Percentiles rank a stretch among this genome's conserved stretches.
These are phyloP conservation scores for Mycteria americana DNA, from an alignment of 2,797 vertebrate species.

Conservation along the genomic window DNA sequence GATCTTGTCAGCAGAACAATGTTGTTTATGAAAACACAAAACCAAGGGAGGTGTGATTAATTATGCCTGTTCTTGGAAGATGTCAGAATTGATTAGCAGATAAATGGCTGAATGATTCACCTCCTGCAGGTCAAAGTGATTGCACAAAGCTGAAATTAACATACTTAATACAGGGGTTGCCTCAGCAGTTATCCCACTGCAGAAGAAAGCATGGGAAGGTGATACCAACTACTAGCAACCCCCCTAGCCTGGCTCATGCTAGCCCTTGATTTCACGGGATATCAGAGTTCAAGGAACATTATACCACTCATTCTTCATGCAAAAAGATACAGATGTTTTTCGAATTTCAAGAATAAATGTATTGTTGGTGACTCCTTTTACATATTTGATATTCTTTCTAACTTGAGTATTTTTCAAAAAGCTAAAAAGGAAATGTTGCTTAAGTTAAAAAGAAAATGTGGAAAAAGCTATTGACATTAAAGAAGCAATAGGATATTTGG, in stretches of 20 bases:
- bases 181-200: constrained; percentile 51
- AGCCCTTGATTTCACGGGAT: background rate
- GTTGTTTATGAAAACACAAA: constrained; percentile 70
- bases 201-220: constrained; percentile 15
- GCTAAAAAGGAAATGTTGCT: background rate
- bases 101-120: constrained; percentile 70
- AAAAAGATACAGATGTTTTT: background rate
- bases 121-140: constrained; percentile 68
- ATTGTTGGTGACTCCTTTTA: background rate
- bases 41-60: constrained; percentile 68
- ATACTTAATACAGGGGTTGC: constrained; percentile 36
- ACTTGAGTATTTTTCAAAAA: background rate
- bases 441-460: background rate
- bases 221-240: background rate
- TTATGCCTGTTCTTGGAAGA: constrained; percentile 65
- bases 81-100: constrained; percentile 69
- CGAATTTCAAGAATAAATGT: background rate
- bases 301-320: background rate
- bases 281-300: background rate
- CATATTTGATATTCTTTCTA: background rate
- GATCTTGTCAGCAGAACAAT: constrained; percentile 57
- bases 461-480: background rate
- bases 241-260: background rate
- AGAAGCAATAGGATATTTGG: background rate
- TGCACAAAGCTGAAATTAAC: constrained; percentile 65